Conservation (phyloP, 2,888 invertebrate genomes). For the Scelioninae gen. 2 region DNA sequence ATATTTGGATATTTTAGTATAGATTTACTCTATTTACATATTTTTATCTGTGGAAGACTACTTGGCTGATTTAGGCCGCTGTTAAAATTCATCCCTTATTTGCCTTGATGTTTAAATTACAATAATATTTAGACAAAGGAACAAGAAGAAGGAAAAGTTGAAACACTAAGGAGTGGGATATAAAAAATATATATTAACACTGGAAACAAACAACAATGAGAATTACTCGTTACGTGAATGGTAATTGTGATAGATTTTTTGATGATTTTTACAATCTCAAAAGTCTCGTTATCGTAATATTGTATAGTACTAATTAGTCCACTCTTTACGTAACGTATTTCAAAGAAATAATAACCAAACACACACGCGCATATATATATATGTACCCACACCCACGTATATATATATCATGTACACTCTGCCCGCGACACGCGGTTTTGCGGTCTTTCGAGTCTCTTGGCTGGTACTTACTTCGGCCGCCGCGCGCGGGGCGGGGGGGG, state of each 20-base stretch:
- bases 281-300: slow-evolving; percentile 76
- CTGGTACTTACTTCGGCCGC: too few species aligned
- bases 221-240: slow-evolving; percentile 75
- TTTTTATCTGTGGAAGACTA: slow-evolving; percentile 76
- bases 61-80: slow-evolving; percentile 75
- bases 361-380: slow-evolving; percentile 29
- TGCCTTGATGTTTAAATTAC: slow-evolving; percentile 76
- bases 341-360: slow-evolving; percentile 27
- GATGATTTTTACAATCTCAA: slow-evolving; percentile 83
- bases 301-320: slow-evolving; percentile 74
- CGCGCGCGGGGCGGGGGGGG: too few species aligned
- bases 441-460: too few species aligned
- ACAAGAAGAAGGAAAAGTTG: slow-evolving; percentile 37
- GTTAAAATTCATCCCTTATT: slow-evolving; percentile 76
- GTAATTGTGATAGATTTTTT: slow-evolving; percentile 82
- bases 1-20: slow-evolving; percentile 76
- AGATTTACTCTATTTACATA: slow-evolving; percentile 76
- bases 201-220: slow-evolving; percentile 64
- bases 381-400: slow-evolving; percentile 22
- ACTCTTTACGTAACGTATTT: slow-evolving; percentile 74
- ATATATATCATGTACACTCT: slow-evolving; percentile 62
- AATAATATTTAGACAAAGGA: slow-evolving; percentile 70
- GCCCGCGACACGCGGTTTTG: too few species aligned
- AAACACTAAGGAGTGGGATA: slow-evolving; percentile 64
- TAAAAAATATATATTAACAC: slow-evolving; percentile 63